These are phyloP conservation scores for Ceryle rudis DNA, from an alignment of 2,797 vertebrate species.

Conservation along the genomic window DNA sequence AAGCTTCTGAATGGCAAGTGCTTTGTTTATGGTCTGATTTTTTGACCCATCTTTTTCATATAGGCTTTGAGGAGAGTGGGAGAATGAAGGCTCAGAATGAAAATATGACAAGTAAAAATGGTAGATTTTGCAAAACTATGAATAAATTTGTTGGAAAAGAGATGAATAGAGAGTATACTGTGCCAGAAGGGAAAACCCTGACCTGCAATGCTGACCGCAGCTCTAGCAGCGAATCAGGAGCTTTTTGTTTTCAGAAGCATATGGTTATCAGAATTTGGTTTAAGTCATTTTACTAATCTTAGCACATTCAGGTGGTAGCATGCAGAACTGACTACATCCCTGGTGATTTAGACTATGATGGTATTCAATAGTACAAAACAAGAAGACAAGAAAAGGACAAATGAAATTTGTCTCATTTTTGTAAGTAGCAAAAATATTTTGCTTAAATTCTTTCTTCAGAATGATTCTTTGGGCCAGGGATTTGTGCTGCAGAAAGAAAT, in stretches of 20 bases:
- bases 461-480: not conserved
- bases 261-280: not conserved
- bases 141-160: not conserved
- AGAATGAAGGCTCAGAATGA: not conserved
- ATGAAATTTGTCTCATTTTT: not conserved
- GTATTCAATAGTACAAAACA: not conserved
- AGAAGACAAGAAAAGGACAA: not conserved
- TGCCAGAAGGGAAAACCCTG: not conserved
- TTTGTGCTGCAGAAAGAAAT: not conserved
- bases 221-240: not conserved
- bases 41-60: not conserved
- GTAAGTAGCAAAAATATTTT: not conserved
- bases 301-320: not conserved
- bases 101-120: not conserved
- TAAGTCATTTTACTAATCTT: not conserved
- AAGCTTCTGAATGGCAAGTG: not conserved
- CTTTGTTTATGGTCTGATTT: not conserved
- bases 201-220: not conserved
- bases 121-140: not conserved
- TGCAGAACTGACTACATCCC: not conserved
- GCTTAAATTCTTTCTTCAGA: not conserved
- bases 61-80: not conserved
- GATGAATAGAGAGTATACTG: not conserved
- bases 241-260: not conserved
- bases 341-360: not conserved